Evolutionary conservation across 2,888 invertebrate species (phyloP), one percentile per base, ranked within the genome.

Genomic region (Netelia inedita): DNA sequence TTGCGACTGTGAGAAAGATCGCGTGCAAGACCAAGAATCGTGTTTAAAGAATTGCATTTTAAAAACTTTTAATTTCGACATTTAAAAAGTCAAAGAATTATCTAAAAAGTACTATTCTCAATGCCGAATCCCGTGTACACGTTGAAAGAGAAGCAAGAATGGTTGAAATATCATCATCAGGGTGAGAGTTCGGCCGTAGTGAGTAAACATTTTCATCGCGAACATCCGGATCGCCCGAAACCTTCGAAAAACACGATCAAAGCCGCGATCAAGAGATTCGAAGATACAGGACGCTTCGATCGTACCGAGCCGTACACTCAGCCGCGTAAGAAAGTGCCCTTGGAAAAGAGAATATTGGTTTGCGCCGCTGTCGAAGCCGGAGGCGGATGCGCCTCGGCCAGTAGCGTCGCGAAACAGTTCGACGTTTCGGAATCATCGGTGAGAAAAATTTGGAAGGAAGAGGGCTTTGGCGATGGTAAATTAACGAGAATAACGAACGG

Each of bases 51-150:
- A 5, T 6, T 28, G 5, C 28, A 5, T 28, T 28, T 28, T 28
- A 28, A 5, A 28, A 5, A 28, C 5, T 46, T 46, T 11, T 11
- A 46, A 10, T 14, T 2, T 46, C 10, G 46, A 46, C 46, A 46
- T 46, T 46, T 14, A 11, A 1, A 10, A 46, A 46, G 10, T 11
- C 3, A 14, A 11, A 14, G 1, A 57, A 57, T 8, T n/a, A 57
- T 16, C n/a, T 57, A 28, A 61, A 61, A 6, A 68, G 21, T n/a
- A 68, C 11, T 43, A 28, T 21, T 14, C 9, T 28, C 61, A 53
- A 85, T 85, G 85, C 85, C 85, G 14, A 85, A 85, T 79, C 85
- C 85, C 2, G 79, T 85, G 1, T 85, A 85, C 61, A 85, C 82
- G 6, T 57, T 85, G 61, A 85, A 85, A 43, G 85, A 85, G 74